Conservation (phyloP, 2,113 vertebrate genomes). For the Gorsachius goisagi region DNA sequence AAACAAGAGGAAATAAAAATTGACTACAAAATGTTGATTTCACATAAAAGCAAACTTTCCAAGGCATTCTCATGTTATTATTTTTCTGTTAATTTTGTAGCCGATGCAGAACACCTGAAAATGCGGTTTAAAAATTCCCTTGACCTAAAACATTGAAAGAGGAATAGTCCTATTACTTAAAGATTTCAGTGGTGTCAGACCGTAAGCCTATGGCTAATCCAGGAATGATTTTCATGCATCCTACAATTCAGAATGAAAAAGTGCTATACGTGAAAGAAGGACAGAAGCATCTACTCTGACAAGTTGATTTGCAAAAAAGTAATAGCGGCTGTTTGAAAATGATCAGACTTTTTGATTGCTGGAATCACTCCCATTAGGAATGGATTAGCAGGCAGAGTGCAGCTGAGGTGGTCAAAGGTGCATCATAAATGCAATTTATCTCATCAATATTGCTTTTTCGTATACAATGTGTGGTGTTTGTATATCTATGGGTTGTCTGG, state of each 20-base stretch:
- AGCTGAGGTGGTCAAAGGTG: slow-evolving; percentile 28
- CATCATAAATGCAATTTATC: background rate
- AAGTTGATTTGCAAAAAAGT: background rate
- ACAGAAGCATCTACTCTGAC: background rate
- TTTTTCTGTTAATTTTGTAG: background rate
- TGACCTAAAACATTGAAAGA: background rate
- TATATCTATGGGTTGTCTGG: background rate
- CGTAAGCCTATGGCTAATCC: background rate
- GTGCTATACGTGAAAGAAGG: background rate
- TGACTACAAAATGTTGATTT: background rate
- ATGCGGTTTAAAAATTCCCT: background rate
- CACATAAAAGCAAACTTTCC: background rate
- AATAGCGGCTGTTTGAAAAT: background rate
- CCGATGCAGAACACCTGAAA: background rate
- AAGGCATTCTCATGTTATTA: background rate
- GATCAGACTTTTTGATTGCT: background rate
- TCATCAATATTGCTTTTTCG: background rate
- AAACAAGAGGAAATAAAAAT: background rate
- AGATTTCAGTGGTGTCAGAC: background rate
- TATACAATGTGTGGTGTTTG: background rate
- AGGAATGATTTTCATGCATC: background rate
- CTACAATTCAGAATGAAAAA: background rate
- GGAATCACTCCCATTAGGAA: slow-evolving; percentile 5
- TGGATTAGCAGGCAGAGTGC: background rate
- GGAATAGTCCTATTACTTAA: background rate